These are phyloP conservation scores for Watsonalla binaria DNA, from an alignment of 2,888 invertebrate species.

Conservation along the genomic window DNA sequence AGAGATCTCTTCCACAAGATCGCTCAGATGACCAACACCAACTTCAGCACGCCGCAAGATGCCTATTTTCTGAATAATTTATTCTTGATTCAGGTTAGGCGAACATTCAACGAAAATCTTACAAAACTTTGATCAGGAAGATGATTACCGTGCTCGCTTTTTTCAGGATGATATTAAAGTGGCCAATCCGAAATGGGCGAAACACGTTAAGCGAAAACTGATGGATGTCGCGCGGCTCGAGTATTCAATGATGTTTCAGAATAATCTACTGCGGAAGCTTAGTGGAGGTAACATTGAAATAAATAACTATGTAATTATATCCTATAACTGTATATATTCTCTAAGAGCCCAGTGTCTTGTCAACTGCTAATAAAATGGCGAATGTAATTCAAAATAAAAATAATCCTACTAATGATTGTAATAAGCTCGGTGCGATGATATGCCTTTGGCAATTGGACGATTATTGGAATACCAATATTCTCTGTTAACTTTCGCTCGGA, in stretches of 20 bases:
- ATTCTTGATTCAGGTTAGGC: conserved; percentile 65
- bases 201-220: conserved; percentile 73
- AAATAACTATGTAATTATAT: too few species aligned
- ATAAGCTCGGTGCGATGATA: too few species aligned
- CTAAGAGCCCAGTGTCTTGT: too few species aligned
- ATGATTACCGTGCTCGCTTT: not conserved
- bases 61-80: conserved; percentile 67
- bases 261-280: conserved; percentile 63
- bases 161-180: conserved; percentile 71
- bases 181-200: conserved; percentile 76
- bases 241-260: conserved; percentile 76
- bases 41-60: conserved; percentile 70
- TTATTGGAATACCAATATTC: too few species aligned
- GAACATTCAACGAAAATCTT: conserved; percentile 4
- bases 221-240: conserved; percentile 70
- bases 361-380: too few species aligned
- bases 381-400: too few species aligned
- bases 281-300: conserved; percentile 67
- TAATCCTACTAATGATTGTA: too few species aligned
- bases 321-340: too few species aligned
- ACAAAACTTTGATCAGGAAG: too few species aligned
- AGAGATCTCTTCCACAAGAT: conserved; percentile 66
- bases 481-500: too few species aligned
- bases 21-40: conserved; percentile 66
- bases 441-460: too few species aligned